Evolutionary conservation across 2,113 vertebrate species (phyloP).

Genomic region (Trogon surrucura): DNA sequence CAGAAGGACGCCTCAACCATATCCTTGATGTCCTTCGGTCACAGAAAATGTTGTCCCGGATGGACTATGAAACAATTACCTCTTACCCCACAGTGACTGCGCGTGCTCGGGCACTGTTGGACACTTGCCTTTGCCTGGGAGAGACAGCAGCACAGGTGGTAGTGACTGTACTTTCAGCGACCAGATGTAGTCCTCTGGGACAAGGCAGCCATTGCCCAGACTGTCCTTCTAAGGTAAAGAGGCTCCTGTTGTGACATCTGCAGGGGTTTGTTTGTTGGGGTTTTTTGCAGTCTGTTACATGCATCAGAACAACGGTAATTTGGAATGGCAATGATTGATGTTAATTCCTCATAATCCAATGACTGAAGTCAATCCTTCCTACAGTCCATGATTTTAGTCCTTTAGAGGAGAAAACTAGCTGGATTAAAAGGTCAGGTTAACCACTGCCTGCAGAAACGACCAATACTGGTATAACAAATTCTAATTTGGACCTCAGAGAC

Average conservation of each 20-base stretch:
- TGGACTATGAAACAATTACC: constrained; percentile 75
- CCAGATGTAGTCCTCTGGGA: not conserved
- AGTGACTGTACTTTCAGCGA: constrained; percentile 34
- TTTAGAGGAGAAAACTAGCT: not conserved
- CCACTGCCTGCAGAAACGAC: not conserved
- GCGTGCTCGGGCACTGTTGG: constrained; percentile 70
- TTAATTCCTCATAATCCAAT: not conserved
- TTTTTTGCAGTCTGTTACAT: not conserved
- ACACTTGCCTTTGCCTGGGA: constrained; percentile 71
- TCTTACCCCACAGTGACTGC: constrained; percentile 58
- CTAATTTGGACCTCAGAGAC: not conserved
- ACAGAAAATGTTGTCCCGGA: constrained; percentile 33
- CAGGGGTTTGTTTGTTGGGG: no score
- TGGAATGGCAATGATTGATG: not conserved
- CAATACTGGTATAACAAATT: not conserved
- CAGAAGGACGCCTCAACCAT: constrained; percentile 79
- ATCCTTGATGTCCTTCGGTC: constrained; percentile 75
- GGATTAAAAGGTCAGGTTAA: not conserved
- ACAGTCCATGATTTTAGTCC: not conserved
- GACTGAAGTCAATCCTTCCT: not conserved
- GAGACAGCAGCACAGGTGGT: constrained; percentile 68
- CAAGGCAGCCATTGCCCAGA: not conserved
- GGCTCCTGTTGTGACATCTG: not conserved
- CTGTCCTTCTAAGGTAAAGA: not conserved
- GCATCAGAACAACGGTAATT: not conserved